Base-by-base conservation (phyloP, 2,888 invertebrate species). In the Morpho deidamia region DNA sequence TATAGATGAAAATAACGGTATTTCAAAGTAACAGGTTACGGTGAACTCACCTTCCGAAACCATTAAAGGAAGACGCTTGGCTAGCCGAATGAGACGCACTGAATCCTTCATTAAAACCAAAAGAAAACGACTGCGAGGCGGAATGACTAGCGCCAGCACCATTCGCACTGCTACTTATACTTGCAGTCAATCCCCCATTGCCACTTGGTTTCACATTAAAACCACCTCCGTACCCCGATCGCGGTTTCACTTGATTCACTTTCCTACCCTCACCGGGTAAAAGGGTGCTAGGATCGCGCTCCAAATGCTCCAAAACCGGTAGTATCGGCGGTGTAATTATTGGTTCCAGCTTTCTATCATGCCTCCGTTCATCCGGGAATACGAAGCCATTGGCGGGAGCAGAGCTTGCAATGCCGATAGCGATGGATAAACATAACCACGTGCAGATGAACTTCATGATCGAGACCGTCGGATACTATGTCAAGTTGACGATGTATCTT, bases 41-140 rank as follows among this genome's bases (percentile, higher is more conserved):
- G 23, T 23, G 5, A 23, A 76, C 83, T 79, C 67, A 90, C 90
- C 83, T 82, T 70, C 85, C 83, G 57, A 88, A 86, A 53, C 87
- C 84, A 66, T 81, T 83, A 67, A 89, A 88, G 7, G 89, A 87
- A 0, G 89, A 77, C 8, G 90, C 77, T 61, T 89, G 88, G 53
- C 90, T 90, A 32, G 88, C 88, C 1, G 90, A 85, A 40, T 90
- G 90, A 3, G 90, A 89, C 32, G 85, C 83, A 63, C 89, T 86
- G 69, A 90, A 89, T 8, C 90, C 90, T 60, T 89, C 82, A 52
- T 78, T 84, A 62, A 87, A 88, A n/a, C 90, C 89, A 51, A 89
- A 84, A 0, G 87, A 81, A 66, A 89, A 84, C 0, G 88, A 87
- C 60, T 90, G 90, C 2, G 88, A 83, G 0, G 90, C 89, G 0